phyloP scores from a whole-genome alignment of 2,113 vertebrate species.

The Motacilla tschutschensis region DNA sequence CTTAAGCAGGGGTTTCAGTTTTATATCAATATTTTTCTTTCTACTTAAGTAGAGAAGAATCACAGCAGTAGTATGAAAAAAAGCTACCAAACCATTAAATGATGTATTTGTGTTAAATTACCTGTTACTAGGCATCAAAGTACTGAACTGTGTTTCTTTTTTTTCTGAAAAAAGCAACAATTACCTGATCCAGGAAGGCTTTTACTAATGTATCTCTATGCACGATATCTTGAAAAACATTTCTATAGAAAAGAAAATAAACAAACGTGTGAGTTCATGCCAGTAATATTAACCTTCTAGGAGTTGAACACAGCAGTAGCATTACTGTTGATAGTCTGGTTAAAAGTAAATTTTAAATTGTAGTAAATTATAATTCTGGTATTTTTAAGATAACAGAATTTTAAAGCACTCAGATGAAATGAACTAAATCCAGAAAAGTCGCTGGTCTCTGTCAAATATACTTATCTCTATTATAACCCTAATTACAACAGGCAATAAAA shows the following conservation, averaged over 20 bases:
- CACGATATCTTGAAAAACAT: constrained; percentile 94
- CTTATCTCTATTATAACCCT: neutral
- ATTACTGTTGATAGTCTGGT: neutral
- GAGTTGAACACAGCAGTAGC: neutral
- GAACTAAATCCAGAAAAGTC: neutral
- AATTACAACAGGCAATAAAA: neutral
- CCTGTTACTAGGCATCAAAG: neutral
- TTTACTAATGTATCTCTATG: constrained; percentile 92
- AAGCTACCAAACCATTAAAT: neutral
- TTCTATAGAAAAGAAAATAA: constrained; percentile 71
- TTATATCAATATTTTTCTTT: neutral
- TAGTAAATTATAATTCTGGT: neutral
- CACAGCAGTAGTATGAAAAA: neutral
- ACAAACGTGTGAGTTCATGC: neutral
- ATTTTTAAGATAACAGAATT: neutral
- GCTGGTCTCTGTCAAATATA: neutral
- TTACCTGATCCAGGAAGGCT: constrained; percentile 94
- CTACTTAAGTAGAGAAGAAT: neutral
- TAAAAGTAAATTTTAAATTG: neutral
- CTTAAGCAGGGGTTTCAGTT: neutral
- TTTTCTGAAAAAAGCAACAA: neutral
- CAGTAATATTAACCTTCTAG: neutral
- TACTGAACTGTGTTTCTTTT: neutral
- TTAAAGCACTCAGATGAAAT: neutral
- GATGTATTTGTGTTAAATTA: neutral